Evolutionary conservation across 2,888 invertebrate species (phyloP).

Genomic region (Stenurella melanura): DNA sequence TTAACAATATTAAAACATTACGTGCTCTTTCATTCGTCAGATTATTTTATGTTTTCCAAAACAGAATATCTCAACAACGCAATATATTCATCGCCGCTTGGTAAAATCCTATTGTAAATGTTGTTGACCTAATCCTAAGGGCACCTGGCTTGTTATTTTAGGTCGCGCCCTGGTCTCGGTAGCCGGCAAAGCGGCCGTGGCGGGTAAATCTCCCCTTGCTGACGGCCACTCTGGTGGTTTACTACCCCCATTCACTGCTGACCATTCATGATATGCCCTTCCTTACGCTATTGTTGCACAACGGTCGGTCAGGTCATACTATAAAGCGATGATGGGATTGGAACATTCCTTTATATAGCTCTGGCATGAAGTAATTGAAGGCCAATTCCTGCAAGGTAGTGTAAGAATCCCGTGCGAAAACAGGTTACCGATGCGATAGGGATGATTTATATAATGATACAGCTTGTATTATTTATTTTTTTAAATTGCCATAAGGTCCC

Average conservation of each 20-base stretch:
- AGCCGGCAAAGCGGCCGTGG: constrained; percentile 47
- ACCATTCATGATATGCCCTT: constrained; percentile 60
- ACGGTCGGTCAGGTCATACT: constrained; percentile 45
- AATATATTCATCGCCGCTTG: neutral
- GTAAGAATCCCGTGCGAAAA: constrained; percentile 26
- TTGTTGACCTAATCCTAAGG: constrained; percentile 50
- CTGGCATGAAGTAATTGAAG: constrained; percentile 34
- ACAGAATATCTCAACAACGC: no score
- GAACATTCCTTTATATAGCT: constrained; percentile 42
- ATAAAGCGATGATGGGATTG: constrained; percentile 45
- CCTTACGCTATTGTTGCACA: constrained; percentile 52
- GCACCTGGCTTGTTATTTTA: constrained; percentile 62
- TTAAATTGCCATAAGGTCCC: no score
- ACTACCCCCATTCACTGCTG: constrained; percentile 61
- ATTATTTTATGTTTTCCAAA: no score
- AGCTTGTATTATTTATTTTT: no score
- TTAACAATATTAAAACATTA: no score
- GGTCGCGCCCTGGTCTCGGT: constrained; percentile 54
- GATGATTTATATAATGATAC: no score
- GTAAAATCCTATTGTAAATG: constrained; percentile 32
- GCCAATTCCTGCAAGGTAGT: constrained; percentile 29
- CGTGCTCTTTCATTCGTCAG: no score
- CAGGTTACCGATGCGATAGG: constrained; percentile 4
- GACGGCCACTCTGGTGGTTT: constrained; percentile 57
- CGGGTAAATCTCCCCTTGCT: constrained; percentile 52